Evolutionary conservation across 2,113 vertebrate genomes (phyloP), one percentile per base, ranked within the genome.

Genomic region (Lontra canadensis): DNA sequence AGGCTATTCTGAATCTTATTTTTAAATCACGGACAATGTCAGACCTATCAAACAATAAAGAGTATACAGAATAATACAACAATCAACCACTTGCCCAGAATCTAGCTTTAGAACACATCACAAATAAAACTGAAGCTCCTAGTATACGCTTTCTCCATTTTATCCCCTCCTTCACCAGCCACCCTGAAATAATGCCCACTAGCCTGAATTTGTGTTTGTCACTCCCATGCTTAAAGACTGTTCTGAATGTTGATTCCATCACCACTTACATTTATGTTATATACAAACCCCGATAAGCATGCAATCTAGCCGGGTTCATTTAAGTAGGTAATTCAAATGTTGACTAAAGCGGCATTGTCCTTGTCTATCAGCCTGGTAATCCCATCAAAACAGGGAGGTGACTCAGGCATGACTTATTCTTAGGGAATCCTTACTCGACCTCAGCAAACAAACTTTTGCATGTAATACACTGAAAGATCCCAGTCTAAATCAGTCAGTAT

Each of bases 361-460:
- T 94, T 55, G 82, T 74, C 78, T 42, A 96, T 29, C 42, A 94
- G 81, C 55, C 74, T 79, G 26, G 31, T 52, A 95, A 95, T 73
- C 17, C 82, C 47, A 95, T 73, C n/a, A 85, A 83, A 97, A 94
- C 76, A 89, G 88, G 67, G 78, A 84, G 44, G 59, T 97, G 95
- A 95, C 95, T 97, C 88, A 90, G 80, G 73, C 65, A 82, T 79
- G 84, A 97, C 63, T 94, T 88, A 93, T 52, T 84, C 76, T 92
- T 90, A 88, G 71, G 49, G 81, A 84, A 94, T 93, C 82, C 84
- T 93, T 85, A 47, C 21, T 61, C n/a, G 78, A 78, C 90, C 81
- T 94, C 90, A 88, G 81, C 69, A 84, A 87, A 88, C 87, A 63
- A 65, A 44, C 2, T 71, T 42, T 94, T 71, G n/a, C 7, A 94